Percentiles rank a stretch among this genome's conserved stretches.
Conservation (phyloP, 2,888 invertebrate species). For the Steinernema scapterisci region DNA sequence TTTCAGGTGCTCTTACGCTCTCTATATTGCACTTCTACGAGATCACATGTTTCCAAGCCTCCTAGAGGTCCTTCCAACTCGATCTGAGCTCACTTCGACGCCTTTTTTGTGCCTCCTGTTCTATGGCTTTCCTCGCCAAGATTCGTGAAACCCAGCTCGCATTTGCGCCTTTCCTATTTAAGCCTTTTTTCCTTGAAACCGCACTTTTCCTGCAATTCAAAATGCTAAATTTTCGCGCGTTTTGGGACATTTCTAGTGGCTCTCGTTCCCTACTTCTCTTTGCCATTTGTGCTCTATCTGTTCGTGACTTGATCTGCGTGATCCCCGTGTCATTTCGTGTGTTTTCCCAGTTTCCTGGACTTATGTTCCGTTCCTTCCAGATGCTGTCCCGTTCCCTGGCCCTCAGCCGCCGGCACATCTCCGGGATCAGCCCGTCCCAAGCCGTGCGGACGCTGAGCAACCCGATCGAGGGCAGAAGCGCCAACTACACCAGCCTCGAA, state of each 20-base stretch:
- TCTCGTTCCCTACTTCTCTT: neutral
- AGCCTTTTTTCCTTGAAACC: too few relatives aligned
- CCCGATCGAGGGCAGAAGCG: constrained; percentile 37
- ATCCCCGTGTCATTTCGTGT: neutral
- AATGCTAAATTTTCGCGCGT: too few relatives aligned
- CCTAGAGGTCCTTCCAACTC: too few relatives aligned
- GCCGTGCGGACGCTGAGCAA: constrained; percentile 30
- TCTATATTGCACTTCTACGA: too few relatives aligned
- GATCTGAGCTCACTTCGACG: too few relatives aligned
- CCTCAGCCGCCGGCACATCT: neutral
- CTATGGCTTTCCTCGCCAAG: too few relatives aligned
- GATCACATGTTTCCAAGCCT: too few relatives aligned
- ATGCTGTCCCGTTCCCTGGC: neutral
- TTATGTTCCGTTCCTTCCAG: neutral
- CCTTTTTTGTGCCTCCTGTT: too few relatives aligned
- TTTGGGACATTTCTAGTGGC: neutral
- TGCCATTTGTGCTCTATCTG: neutral
- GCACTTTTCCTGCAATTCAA: too few relatives aligned
- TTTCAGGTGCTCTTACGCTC: too few relatives aligned
- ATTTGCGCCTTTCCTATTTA: too few relatives aligned
- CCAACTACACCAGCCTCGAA: constrained; percentile 69
- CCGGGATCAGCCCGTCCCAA: constrained; percentile 36
- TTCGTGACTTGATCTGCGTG: neutral
- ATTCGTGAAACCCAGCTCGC: too few relatives aligned
- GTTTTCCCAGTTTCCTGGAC: neutral